Evolutionary conservation across 2,113 vertebrate species (phyloP).

Genomic region (Panthera leo): DNA sequence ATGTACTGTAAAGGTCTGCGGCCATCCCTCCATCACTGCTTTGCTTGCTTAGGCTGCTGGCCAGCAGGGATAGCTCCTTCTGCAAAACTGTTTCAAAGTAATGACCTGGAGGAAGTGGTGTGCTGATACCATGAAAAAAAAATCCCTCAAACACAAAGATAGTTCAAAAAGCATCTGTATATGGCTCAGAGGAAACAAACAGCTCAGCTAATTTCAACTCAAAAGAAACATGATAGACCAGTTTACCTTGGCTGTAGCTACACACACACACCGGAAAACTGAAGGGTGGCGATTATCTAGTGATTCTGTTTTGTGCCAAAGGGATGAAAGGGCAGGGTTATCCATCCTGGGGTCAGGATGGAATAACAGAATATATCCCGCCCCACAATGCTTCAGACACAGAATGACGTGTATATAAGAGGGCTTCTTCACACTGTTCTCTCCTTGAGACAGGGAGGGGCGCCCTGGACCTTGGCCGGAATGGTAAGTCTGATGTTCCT

Average conservation of each 20-base stretch:
- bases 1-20: not conserved
- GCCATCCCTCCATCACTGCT: slow-evolving; percentile 17
- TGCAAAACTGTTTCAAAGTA: slow-evolving; percentile 65
- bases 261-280: not conserved
- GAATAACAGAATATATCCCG: not conserved
- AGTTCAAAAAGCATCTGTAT: slow-evolving; percentile 69
- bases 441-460: not conserved
- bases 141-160: slow-evolving; percentile 44
- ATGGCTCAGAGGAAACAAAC: slow-evolving; percentile 64
- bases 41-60: slow-evolving; percentile 30
- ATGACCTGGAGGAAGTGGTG: slow-evolving; percentile 71
- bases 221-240: slow-evolving; percentile 58
- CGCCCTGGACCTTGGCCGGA: not conserved
- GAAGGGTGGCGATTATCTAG: not conserved
- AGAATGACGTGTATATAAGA: not conserved
- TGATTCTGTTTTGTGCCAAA: slow-evolving; percentile 30
- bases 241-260: slow-evolving; percentile 53
- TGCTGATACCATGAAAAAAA: slow-evolving; percentile 65
- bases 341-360: not conserved
- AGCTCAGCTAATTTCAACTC: slow-evolving; percentile 67
- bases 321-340: not conserved
- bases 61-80: slow-evolving; percentile 64
- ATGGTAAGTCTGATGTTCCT: not conserved
- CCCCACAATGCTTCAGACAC: not conserved
- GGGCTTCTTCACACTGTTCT: not conserved